Evolutionary conservation across 1,140 invertebrate genomes (phyloP).

Genomic region (Melipona quadrifasciata): DNA sequence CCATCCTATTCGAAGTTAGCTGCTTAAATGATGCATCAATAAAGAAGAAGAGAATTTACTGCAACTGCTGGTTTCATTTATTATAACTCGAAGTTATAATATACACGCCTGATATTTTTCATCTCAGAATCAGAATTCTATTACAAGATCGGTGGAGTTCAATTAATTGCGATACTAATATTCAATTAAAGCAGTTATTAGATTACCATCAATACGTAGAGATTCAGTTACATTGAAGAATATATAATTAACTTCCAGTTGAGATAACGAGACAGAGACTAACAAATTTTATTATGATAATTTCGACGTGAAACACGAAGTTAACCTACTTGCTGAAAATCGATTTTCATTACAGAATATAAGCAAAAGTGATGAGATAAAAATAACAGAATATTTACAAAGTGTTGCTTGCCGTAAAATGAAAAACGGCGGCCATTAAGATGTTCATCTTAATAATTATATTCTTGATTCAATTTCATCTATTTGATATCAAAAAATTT

Average conservation of each 20-base stretch:
- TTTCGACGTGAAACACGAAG: neutral
- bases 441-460: neutral
- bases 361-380: too few species aligned
- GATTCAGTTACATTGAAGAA: neutral
- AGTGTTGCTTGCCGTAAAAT: too few species aligned
- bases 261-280: neutral
- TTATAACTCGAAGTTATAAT: neutral
- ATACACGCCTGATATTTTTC: neutral
- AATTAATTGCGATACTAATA: neutral
- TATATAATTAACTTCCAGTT: neutral
- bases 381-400: too few species aligned
- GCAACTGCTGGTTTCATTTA: neutral
- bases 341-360: neutral
- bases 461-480: neutral
- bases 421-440: too few species aligned
- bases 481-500: too few species aligned
- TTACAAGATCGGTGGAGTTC: neutral
- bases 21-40: neutral
- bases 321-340: neutral
- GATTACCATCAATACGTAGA: too few species aligned
- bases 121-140: neutral
- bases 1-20: neutral
- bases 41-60: neutral
- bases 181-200: neutral
- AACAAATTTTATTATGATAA: neutral